Conservation (phyloP, 2,888 invertebrate species). For the Pristionchus entomophagus region DNA sequence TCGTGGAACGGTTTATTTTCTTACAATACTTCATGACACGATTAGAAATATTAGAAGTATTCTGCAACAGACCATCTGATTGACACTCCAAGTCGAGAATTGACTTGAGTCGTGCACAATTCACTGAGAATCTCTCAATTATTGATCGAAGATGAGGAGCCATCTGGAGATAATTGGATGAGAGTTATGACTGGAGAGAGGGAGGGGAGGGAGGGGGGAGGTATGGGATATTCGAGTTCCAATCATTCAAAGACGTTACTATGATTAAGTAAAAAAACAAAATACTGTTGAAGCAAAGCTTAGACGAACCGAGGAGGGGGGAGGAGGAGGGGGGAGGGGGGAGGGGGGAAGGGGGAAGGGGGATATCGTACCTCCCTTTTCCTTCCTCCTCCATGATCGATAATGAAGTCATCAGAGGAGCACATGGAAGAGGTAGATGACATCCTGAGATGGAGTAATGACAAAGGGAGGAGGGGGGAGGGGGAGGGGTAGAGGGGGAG, state of each 20-base stretch:
- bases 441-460: conserved; percentile 4
- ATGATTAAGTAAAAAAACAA: too few relatives aligned
- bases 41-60: not conserved
- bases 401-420: conserved; percentile 35
- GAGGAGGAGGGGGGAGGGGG: not conserved
- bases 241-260: too few relatives aligned
- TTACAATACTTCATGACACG: not conserved
- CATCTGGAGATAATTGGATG: conserved; percentile 57
- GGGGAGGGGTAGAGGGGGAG: not conserved
- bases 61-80: conserved; percentile 21
- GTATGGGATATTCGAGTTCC: too few relatives aligned
- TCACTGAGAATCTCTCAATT: conserved; percentile 69
- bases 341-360: not conserved
- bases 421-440: conserved; percentile 47
- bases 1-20: not conserved
- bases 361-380: conserved; percentile 2
- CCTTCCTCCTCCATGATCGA: conserved; percentile 2
- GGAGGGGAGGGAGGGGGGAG: not conserved
- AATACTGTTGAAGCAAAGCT: too few relatives aligned
- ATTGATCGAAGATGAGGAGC: conserved; percentile 67
- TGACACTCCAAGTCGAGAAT: conserved; percentile 59
- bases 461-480: not conserved
- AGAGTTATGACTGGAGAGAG: not conserved
- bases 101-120: conserved; percentile 58
- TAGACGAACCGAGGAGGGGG: too few relatives aligned